Evolutionary conservation across 1,140 invertebrate genomes (phyloP).

Genomic region (Danaus plexippus): DNA sequence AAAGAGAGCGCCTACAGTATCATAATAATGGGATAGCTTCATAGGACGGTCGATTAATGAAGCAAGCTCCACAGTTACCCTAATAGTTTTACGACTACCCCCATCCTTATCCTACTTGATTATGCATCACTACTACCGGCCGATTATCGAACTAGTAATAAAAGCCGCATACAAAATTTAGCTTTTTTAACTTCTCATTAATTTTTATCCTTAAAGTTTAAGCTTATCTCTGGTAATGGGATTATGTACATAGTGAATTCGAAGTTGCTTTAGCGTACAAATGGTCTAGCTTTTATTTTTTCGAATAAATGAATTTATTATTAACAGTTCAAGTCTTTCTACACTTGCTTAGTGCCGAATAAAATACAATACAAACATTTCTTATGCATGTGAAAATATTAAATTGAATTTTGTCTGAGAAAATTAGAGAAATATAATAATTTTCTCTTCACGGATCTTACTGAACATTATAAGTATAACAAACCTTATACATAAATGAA

Average conservation of each 20-base stretch:
- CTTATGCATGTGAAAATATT: too few relatives aligned
- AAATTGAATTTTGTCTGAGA: too few relatives aligned
- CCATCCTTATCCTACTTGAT: constrained; percentile 52
- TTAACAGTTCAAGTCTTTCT: not conserved
- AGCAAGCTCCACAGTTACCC: constrained; percentile 56
- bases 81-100: constrained; percentile 68
- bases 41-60: constrained; percentile 68
- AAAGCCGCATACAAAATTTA: constrained; percentile 57
- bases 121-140: constrained; percentile 65
- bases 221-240: constrained; percentile 21
- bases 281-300: not conserved
- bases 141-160: constrained; percentile 68
- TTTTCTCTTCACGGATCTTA: too few relatives aligned
- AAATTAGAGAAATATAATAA: too few relatives aligned
- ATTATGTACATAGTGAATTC: constrained; percentile 9
- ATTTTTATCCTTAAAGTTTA: constrained; percentile 35
- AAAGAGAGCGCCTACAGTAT: constrained; percentile 34
- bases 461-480: too few relatives aligned
- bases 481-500: too few relatives aligned
- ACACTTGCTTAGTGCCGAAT: too few relatives aligned
- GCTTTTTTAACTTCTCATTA: constrained; percentile 37
- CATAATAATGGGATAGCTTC: constrained; percentile 61
- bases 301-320: constrained; percentile 11
- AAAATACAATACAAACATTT: too few relatives aligned
- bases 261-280: too few relatives aligned